Evolutionary conservation across 2,113 vertebrate genomes (phyloP), one percentile per base, ranked within the genome.

Genomic region (Irena cyanogastra): DNA sequence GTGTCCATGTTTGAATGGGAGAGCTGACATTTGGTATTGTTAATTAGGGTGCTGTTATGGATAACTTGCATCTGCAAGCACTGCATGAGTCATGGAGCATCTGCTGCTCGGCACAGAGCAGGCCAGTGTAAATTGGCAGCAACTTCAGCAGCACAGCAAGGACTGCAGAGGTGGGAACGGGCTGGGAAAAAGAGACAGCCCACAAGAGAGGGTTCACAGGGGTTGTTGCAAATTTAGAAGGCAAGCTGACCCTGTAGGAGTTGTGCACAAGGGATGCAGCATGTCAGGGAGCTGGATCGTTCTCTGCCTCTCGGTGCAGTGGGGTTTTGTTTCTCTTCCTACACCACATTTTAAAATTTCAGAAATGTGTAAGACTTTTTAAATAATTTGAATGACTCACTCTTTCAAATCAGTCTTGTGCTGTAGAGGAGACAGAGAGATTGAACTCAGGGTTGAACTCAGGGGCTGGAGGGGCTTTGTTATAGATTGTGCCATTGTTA

Each of bases 371-470:
- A 84, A 91, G 77, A 21, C 24, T 90, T 74, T 11, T 74, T 11
- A 78, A 87, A 71, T 94, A 16, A 52, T 71, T 63, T 21, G 77
- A 69, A 23, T 97, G 95, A 95, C 72, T 97, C 93, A 96, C 56
- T 89, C 83, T 39, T 52, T 87, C 64, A 69, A 61, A 70, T 44
- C 7, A 69, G 14, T 52, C 88, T 49, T 72, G 68, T 76, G 69
- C 53, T 60, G 10, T 6, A 66, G 81, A 60, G n/a, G 52, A 80
- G 53, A 28, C 7, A 26, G 54, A 54, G 82, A 83, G 75, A 78
- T 78, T 78, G n/a, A n/a, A n/a, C n/a, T n/a, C n/a, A n/a, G n/a
- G 82, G 28, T 52, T 75, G 66, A 57, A 52, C 26, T 64, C 49
- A 2, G 54, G 26, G 79, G 41, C 31, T 69, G 27, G 19, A 31